Base-by-base conservation (phyloP, 1,140 invertebrate genomes). In the Ceratosolen fusciceps region DNA sequence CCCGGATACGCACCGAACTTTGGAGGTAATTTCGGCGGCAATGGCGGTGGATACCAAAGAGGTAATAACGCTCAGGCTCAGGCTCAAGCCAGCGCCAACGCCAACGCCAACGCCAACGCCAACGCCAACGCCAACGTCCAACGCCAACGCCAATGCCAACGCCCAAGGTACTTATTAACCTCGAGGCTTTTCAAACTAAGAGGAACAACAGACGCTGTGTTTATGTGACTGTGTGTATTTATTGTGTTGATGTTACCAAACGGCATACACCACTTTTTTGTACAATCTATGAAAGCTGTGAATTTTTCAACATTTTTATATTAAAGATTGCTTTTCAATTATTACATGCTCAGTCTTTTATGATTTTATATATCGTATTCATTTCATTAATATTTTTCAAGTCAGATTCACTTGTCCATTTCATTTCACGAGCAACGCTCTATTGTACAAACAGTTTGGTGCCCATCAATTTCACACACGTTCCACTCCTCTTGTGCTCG, bases 1-100 rank as follows among this genome's bases (percentile, higher is more conserved):
- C 58, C 77, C 29, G 4, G 8, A 14, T 39, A 7, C 7, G 56
- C 37, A 29, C 26, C 10, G 0, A 74, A 62, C 21, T 74, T 14
- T 19, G 60, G 26, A 10, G 31, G 31, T 37, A 65, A 65, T 12
- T 65, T n/a, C 19, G 60, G 31, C 21, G 60, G 31, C 31, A 37
- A 65, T 16, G 60, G 29, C 16, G 60, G 60, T 37, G 60, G 60
- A 65, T 12, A 21, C 10, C 60, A 47, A 68, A 68, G 54, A 3
- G 79, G 77, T 0, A 56, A 49, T 0, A 56, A 49, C 9, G 83
- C 83, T 19, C 75, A 83, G 24, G 83, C 83, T 19, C 75, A 83
- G 24, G 82, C 79, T 31, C 77, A 80, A 24, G 78, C 74, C 43
- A 68, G 49, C 7, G 62, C 73, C n/a, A 73, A 74, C 29, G 62